Evolutionary conservation across 2,888 invertebrate genomes (phyloP).

Genomic region (Pterostichus madidus): DNA sequence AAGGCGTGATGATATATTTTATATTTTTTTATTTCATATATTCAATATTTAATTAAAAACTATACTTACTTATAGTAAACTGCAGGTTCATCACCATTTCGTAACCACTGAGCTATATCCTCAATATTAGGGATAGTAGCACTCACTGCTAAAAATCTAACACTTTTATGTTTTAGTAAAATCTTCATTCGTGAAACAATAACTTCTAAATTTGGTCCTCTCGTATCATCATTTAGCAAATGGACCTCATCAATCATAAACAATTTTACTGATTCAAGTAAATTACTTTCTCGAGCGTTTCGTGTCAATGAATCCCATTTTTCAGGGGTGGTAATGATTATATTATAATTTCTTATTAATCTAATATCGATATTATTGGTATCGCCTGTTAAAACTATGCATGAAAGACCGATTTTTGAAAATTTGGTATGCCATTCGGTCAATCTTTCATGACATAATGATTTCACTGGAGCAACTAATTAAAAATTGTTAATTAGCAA

Average conservation of each 20-base stretch:
- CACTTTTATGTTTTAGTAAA: conserved; percentile 77
- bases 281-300: conserved; percentile 83
- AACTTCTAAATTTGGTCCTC: conserved; percentile 89
- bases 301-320: conserved; percentile 92
- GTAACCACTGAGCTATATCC: conserved; percentile 87
- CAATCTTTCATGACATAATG: conserved; percentile 86
- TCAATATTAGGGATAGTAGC: conserved; percentile 89
- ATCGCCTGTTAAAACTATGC: conserved; percentile 88
- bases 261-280: conserved; percentile 83
- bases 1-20: too few relatives aligned
- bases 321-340: conserved; percentile 90
- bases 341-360: conserved; percentile 77
- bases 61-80: conserved; percentile 79
- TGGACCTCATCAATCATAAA: conserved; percentile 90
- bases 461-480: conserved; percentile 89
- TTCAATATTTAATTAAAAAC: not conserved
- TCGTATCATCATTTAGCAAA: conserved; percentile 84
- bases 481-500: too few relatives aligned
- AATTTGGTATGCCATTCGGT: conserved; percentile 88
- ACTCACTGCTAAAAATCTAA: conserved; percentile 87
- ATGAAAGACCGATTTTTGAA: conserved; percentile 81
- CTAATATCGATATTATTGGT: conserved; percentile 83
- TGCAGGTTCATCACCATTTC: conserved; percentile 77
- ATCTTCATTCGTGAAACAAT: conserved; percentile 88
- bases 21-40: too few relatives aligned